A percentile compares a stretch with the other conserved stretches of the same genome.
Evolutionary conservation across 2,113 vertebrate genomes (phyloP).

Genomic region (Pomatorhinus ruficollis): DNA sequence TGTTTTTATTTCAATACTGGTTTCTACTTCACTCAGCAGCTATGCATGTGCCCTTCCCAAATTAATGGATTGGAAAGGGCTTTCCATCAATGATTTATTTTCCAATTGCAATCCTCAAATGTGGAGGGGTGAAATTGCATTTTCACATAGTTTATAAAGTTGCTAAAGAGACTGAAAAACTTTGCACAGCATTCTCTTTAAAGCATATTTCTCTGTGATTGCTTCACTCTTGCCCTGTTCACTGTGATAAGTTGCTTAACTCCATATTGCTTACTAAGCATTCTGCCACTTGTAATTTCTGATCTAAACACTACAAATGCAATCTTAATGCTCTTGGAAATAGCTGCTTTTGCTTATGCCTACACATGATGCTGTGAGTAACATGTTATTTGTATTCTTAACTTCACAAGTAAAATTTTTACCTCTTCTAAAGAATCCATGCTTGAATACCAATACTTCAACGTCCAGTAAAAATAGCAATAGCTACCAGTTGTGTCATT

Average conservation of each 20-base stretch:
- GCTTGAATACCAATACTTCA: background rate
- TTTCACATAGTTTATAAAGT: background rate
- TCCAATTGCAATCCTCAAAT: background rate
- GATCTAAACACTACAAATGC: background rate
- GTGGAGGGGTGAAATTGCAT: background rate
- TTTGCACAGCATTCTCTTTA: background rate
- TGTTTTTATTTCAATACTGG: background rate
- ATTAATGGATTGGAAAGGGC: background rate
- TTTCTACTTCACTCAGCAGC: background rate
- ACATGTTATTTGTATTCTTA: background rate
- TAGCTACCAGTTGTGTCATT: background rate
- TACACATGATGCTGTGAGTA: background rate
- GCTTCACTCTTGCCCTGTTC: background rate
- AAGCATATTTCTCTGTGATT: background rate
- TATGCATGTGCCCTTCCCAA: background rate
- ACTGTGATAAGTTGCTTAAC: background rate
- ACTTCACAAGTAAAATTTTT: background rate
- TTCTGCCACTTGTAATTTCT: background rate
- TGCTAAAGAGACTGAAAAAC: background rate
- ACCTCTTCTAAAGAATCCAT: background rate
- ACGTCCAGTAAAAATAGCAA: background rate
- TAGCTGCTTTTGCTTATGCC: background rate
- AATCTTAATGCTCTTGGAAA: background rate
- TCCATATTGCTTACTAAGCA: background rate
- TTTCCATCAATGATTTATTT: background rate